Base-by-base conservation (phyloP, 2,888 invertebrate species). In the Alitta virens region DNA sequence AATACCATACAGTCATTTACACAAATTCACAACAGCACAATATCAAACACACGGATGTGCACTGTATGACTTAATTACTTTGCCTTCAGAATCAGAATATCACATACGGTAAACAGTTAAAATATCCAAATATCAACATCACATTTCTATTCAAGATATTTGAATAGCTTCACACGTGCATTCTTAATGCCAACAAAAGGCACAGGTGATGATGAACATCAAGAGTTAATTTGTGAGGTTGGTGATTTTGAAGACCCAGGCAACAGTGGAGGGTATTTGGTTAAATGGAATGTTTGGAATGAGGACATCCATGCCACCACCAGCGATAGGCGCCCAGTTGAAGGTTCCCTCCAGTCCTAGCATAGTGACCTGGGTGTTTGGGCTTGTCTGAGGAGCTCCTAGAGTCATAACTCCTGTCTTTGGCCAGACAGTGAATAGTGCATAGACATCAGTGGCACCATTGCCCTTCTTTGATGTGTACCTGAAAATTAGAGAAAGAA, bases 401-500 rank as follows among this genome's bases (percentile, higher is more conserved):
- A 89, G 79, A 25, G 79, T 69, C 14, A 90, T 77, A 21, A 83
- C 75, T 18, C 83, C 75, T 63, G 85, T 85, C 49, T 85, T 80
- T 0, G 91, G 91, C 90, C 92, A 92, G 1, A 85, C 78, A 42
- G 92, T 80, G 21, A 88, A 80, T 54, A 87, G 86, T 0, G 89
- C 91, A 78, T 89, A 92, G 16, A 91, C 83, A 23, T 59, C 62
- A 24, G 65, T 66, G 12, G 65, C 63, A 1, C 61, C 65, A 7
- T n/a, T 2, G 14, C 3, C 2, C 21, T 55, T 25, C 38, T 43
- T 55, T n/a, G 27, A 27, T 14, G 58, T 58, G 38, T 58, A 58
- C 58, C 58, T 58, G 38, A 16, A 56, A 18, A 26, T 16, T 25
- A 33, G n/a, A 12, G 16, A 26, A 21, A 26, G 16, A 14, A n/a